These are phyloP conservation scores for Rhabdophis nuchalis DNA, from an alignment of 2,797 vertebrate species.

Conservation along the genomic window DNA sequence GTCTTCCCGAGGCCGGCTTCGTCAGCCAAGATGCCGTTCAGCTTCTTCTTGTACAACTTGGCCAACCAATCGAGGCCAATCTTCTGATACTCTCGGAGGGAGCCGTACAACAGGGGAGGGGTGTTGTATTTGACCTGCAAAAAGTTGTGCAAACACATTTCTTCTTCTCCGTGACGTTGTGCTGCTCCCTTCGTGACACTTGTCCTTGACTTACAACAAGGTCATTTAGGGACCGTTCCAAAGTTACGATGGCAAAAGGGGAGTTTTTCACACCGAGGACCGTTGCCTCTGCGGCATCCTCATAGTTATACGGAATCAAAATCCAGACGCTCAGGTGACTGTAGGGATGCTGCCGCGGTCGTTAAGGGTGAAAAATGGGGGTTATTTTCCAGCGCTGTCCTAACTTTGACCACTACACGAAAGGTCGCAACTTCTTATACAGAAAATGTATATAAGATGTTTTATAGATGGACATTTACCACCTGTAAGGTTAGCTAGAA, in stretches of 20 bases:
- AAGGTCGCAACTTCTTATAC: too few relatives aligned
- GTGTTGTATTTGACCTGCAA: conserved; percentile 66
- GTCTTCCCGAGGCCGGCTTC: conserved; percentile 91
- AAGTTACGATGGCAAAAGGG: not conserved
- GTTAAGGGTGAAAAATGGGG: too few relatives aligned
- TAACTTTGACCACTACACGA: too few relatives aligned
- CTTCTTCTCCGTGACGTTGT: too few relatives aligned
- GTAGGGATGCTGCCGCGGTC: too few relatives aligned
- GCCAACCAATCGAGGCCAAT: conserved; percentile 89
- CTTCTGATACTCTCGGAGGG: conserved; percentile 88
- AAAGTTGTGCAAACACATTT: not conserved
- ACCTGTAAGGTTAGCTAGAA: too few relatives aligned
- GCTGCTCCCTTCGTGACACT: too few relatives aligned
- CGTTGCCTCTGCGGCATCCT: not conserved
- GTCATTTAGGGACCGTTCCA: not conserved
- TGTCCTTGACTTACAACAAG: not conserved
- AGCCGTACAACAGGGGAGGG: conserved; percentile 80
- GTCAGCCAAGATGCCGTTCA: conserved; percentile 90
- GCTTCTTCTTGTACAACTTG: conserved; percentile 84
- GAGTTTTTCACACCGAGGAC: not conserved
- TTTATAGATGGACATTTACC: too few relatives aligned
- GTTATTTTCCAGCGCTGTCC: too few relatives aligned
- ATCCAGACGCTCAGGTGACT: not conserved
- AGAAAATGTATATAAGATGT: too few relatives aligned
- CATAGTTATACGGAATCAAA: not conserved